A percentile compares a stretch with the other conserved stretches of the same genome.
These are phyloP conservation scores for Pachydiplax longipennis DNA, from an alignment of 2,888 invertebrate species.

Conservation along the genomic window DNA sequence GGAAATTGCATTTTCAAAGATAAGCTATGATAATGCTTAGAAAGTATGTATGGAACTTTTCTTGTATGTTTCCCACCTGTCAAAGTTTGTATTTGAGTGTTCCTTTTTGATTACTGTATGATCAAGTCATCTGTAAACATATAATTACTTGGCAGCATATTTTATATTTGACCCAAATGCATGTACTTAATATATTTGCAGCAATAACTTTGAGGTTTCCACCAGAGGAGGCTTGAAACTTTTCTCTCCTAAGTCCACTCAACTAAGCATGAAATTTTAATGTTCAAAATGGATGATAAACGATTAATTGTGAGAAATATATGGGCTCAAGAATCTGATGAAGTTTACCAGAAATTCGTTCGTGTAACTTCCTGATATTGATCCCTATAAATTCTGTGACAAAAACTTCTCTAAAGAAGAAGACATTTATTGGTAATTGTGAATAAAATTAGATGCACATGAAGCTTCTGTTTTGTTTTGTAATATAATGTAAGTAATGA, in stretches of 20 bases:
- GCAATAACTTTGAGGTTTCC: not conserved
- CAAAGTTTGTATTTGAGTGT: too few species aligned
- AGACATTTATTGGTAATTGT: not conserved
- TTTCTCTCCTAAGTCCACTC: not conserved
- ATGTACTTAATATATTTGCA: not conserved
- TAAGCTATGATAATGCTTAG: too few species aligned
- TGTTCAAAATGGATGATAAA: not conserved
- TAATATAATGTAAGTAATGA: constrained; percentile 20
- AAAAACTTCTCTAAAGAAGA: not conserved
- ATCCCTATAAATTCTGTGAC: not conserved
- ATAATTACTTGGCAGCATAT: too few species aligned
- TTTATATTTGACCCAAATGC: too few species aligned
- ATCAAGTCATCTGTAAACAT: too few species aligned
- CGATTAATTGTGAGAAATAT: not conserved
- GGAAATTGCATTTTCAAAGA: too few species aligned
- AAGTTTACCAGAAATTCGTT: too few species aligned
- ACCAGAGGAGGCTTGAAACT: not conserved
- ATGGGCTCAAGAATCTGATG: not conserved
- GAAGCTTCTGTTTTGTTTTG: constrained; percentile 7
- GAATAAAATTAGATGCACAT: constrained; percentile 5
- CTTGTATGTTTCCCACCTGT: too few species aligned
- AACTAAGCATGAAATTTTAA: not conserved
- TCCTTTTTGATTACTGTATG: too few species aligned
- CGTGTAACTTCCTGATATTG: not conserved
- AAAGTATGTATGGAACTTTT: too few species aligned